Base-by-base conservation (phyloP, 2,113 vertebrate genomes). In the Phocoena phocoena region DNA sequence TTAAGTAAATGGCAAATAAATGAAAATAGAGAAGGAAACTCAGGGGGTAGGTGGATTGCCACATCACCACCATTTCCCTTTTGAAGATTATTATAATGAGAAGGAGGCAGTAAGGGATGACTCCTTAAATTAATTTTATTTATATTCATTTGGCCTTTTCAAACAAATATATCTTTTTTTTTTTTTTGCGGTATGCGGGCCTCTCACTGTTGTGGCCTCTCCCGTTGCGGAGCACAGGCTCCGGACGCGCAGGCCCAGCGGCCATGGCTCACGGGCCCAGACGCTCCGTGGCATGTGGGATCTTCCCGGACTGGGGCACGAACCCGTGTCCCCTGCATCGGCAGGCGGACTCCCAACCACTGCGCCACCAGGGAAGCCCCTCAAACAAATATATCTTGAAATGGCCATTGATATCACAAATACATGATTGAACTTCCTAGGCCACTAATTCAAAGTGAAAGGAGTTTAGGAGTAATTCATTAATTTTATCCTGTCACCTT, bases 351-450 rank as follows among this genome's bases (percentile, higher is more conserved):
- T 36, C 36, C 36, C 36, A 36, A 36, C 36, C 36, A 36, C 36
- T 36, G 36, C 36, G 36, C 36, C 36, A 36, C 36, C 36, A 36
- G 36, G 36, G 36, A 36, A 36, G 36, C 36, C 36, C 36, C 36
- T 58, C 41, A 96, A 96, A 79, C 93, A 88, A 89, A 36, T 83
- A 50, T 70, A 53, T 2, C 28, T 83, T 92, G 8, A 96, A 96
- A 90, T n/a, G 38, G 68, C 12, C 60, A 87, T 50, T 55, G 90
- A 73, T 17, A 91, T 62, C 55, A 82, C 36, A 86, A 90, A 95
- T 41, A 58, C 20, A 9, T 31, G 87, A 80, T 1, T 80, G 26
- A 70, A 92, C 53, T 74, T 73, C 13, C 26, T 86, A 74, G 23
- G 10, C 60, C 41, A 92, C 62, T 58, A 74, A 87, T 41, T 77